Conservation (phyloP, 2,888 invertebrate genomes). For the Diadegma fenestrale region DNA sequence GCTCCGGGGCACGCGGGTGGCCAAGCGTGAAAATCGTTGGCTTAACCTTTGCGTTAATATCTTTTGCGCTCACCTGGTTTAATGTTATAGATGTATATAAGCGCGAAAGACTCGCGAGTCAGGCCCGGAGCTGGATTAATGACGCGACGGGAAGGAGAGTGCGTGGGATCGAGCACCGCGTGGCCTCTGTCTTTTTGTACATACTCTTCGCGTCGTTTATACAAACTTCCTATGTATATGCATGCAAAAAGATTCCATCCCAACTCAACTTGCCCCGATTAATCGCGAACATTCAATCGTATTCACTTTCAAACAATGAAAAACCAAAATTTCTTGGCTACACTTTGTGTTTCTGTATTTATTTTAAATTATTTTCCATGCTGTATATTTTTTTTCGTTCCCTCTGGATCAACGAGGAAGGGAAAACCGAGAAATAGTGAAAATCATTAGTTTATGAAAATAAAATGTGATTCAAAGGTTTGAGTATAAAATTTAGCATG, state of each 20-base stretch:
- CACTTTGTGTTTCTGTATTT: no score
- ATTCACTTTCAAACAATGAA: background rate
- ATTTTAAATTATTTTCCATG: background rate
- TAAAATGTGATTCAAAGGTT: background rate
- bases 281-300: background rate
- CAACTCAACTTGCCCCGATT: background rate
- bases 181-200: slow-evolving; percentile 52
- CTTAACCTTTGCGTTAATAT: slow-evolving; percentile 69
- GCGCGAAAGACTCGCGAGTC: slow-evolving; percentile 40
- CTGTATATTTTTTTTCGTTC: background rate
- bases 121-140: slow-evolving; percentile 64
- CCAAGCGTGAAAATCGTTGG: slow-evolving; percentile 74
- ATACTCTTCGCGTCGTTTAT: slow-evolving; percentile 34
- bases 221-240: background rate
- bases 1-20: slow-evolving; percentile 70
- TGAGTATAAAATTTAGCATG: background rate
- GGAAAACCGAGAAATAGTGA: background rate
- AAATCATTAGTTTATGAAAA: background rate
- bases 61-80: slow-evolving; percentile 60
- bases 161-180: slow-evolving; percentile 64
- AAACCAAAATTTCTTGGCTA: background rate
- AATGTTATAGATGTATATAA: slow-evolving; percentile 49
- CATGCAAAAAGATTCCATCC: background rate
- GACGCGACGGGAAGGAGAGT: slow-evolving; percentile 67
- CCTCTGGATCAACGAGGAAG: background rate